phyloP scores from a whole-genome alignment of 92 coral and sea anemone genomes.

The Zoanthus solanderi region DNA sequence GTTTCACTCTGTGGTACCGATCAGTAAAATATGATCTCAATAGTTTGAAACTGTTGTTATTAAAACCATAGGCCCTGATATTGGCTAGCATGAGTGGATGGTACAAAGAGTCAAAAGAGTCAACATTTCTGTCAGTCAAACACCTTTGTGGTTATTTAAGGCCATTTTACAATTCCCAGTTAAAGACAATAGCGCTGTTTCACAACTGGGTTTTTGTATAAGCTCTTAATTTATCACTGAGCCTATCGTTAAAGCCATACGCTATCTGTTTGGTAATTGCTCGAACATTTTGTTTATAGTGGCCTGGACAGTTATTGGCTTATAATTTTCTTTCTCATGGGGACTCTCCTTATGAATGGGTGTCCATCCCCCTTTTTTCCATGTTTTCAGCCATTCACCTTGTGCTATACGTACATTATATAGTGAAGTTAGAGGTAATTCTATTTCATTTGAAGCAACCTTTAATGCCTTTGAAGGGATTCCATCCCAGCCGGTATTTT shows the following conservation, averaged over 20 bases:
- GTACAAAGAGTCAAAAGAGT: slow-evolving; percentile 40
- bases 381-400: slow-evolving; percentile 29
- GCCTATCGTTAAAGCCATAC: slow-evolving; percentile 2
- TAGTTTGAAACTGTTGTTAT: background rate
- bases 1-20: slow-evolving; percentile 15
- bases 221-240: slow-evolving; percentile 43
- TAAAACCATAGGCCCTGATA: slow-evolving; percentile 27
- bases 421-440: slow-evolving; percentile 13
- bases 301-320: slow-evolving; percentile 28
- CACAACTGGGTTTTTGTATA: slow-evolving; percentile 39
- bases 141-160: background rate
- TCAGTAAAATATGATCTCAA: slow-evolving; percentile 42
- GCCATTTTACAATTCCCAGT: slow-evolving; percentile 35
- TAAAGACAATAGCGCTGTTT: slow-evolving; percentile 8
- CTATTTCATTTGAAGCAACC: slow-evolving; percentile 21
- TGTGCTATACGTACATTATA: slow-evolving; percentile 18
- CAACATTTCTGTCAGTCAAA: slow-evolving; percentile 33
- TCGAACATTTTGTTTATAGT: slow-evolving; percentile 40
- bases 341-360: slow-evolving; percentile 14
- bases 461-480: slow-evolving; percentile 31
- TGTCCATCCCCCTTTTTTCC: slow-evolving; percentile 56
- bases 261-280: slow-evolving; percentile 19
- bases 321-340: slow-evolving; percentile 44
- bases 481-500: slow-evolving; percentile 49
- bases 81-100: slow-evolving; percentile 33